Evolutionary conservation across 2,113 vertebrate genomes (phyloP), one percentile per base, ranked within the genome.

Genomic region (Oncorhynchus keta): DNA sequence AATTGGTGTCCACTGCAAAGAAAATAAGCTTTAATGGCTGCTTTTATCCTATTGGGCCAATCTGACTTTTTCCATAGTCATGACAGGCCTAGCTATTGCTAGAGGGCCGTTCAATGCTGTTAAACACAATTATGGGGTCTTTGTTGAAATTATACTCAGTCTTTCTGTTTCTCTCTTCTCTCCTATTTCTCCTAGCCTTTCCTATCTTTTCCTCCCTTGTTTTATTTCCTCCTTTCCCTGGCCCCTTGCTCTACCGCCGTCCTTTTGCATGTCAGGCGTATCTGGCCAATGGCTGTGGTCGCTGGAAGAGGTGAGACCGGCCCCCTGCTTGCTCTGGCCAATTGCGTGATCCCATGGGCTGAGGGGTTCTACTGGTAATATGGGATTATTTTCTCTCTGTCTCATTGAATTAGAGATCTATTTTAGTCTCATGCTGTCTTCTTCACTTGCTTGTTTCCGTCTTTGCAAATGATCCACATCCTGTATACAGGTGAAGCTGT

Each of bases 231-330:
- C 86, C 88, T 85, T 80, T 89, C 86, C 87, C 86, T 89, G 89
- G 82, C 84, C n/a, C 75, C 75, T 66, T 72, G 70, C 78, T 88
- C 62, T 84, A 91, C 84, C 86, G 87, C 92, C 74, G 39, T 76
- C 79, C 88, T 92, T 94, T 81, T 95, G 92, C 93, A 94, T 96
- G 91, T 94, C 94, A 94, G 95, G 92, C 89, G 89, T 94, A 91
- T 95, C 93, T 95, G 83, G 92, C 92, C 93, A 94, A 93, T 88
- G 94, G 93, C 77, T 84, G 83, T 90, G 88, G 86, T 90, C 86
- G 90, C 74, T 84, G 88, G 78, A 90, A 88, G 92, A 91, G 91
- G 88, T 91, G 89, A 89, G 92, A 89, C 90, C 91, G 85, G 84
- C 92, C 89, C 86, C 92, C 82, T 92, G 91, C 93, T 93, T 89